Evolutionary conservation across 2,797 vertebrate genomes (phyloP).

Genomic region (Enteromius trimaculatus): DNA sequence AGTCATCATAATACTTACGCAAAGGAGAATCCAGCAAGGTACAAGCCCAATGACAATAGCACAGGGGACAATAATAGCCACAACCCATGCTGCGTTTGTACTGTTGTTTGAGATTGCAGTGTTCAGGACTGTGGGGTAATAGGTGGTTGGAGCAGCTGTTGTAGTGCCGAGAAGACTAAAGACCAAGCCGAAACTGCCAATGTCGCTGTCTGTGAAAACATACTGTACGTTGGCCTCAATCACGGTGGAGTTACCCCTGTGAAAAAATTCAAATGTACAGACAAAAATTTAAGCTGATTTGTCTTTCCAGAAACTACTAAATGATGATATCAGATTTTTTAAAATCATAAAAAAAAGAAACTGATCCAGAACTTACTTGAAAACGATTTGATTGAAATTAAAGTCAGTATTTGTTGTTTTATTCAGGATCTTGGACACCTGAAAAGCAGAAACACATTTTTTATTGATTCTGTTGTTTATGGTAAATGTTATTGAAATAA

Average conservation of each 20-base stretch:
- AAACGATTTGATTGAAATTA: slow-evolving; percentile 14
- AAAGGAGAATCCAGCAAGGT: slow-evolving; percentile 61
- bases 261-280: background rate
- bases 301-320: background rate
- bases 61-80: slow-evolving; percentile 63
- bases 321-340: background rate
- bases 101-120: background rate
- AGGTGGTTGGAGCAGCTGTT: background rate
- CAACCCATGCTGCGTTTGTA: slow-evolving; percentile 49
- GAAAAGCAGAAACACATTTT: background rate
- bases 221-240: background rate
- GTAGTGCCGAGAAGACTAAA: background rate
- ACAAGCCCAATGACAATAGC: slow-evolving; percentile 54
- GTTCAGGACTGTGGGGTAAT: background rate
- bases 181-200: background rate
- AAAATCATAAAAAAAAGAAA: background rate
- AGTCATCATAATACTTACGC: slow-evolving; percentile 52
- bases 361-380: slow-evolving; percentile 21
- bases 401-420: slow-evolving; percentile 17
- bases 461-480: background rate
- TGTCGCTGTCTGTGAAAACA: background rate
- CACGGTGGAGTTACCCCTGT: background rate
- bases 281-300: background rate
- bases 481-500: background rate
- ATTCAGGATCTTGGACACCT: slow-evolving; percentile 51